Percentiles rank a stretch among this genome's conserved stretches.
Evolutionary conservation across 2,113 vertebrate genomes (phyloP).

Genomic region (Cyprinus carpio): DNA sequence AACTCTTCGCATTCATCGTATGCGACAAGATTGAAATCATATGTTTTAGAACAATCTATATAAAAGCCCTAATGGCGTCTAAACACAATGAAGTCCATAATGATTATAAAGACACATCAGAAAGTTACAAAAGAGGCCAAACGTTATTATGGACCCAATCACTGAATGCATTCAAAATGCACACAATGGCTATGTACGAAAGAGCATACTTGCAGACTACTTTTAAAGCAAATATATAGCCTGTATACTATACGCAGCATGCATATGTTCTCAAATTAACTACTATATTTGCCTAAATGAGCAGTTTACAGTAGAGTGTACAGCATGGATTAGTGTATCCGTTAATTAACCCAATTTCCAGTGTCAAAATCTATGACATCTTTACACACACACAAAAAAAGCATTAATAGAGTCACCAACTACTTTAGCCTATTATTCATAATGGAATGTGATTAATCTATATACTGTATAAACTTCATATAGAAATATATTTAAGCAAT

Average conservation of each 20-base stretch:
- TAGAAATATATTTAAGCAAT: background rate
- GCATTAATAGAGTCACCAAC: background rate
- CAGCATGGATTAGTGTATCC: background rate
- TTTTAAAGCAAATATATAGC: background rate
- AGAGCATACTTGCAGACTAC: background rate
- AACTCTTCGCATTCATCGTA: background rate
- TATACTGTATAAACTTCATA: background rate
- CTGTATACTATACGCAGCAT: background rate
- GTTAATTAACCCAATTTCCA: background rate
- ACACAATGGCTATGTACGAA: background rate
- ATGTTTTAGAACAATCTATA: conserved; percentile 5
- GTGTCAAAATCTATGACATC: background rate
- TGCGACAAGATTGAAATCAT: conserved; percentile 1
- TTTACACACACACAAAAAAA: background rate
- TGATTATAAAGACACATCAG: background rate
- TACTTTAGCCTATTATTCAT: background rate
- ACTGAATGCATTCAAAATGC: background rate
- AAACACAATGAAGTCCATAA: background rate
- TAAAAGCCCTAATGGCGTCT: background rate
- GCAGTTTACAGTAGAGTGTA: background rate
- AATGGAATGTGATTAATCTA: background rate
- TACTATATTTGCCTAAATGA: background rate
- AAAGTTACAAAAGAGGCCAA: conserved; percentile 19
- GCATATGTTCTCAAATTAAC: background rate
- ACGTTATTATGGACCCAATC: background rate